Evolutionary conservation across 1,140 invertebrate species (phyloP).

Genomic region (Pogonus chalceus): DNA sequence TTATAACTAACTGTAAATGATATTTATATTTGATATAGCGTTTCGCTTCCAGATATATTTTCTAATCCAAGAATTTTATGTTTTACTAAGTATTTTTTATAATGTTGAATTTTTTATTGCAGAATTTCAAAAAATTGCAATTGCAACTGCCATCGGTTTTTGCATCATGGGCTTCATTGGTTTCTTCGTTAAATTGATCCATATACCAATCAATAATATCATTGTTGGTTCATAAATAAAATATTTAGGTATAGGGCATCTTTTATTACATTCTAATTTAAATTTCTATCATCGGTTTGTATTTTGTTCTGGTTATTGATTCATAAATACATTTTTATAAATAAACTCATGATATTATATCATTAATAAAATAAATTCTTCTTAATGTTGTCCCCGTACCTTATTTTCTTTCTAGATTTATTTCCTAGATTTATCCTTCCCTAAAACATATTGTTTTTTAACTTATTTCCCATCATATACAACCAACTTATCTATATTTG

Average conservation of each 20-base stretch:
- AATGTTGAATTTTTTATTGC: conserved; percentile 36
- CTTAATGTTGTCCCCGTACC: no score
- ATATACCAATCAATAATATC: conserved; percentile 99
- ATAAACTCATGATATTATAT: neutral
- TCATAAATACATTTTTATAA: conserved; percentile 7
- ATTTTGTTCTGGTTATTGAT: neutral
- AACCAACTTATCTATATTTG: no score
- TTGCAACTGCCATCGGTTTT: conserved; percentile 98
- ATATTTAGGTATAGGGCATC: neutral
- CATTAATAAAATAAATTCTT: no score
- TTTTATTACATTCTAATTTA: conserved; percentile 1
- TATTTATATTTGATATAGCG: no score
- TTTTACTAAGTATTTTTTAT: neutral
- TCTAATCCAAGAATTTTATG: conserved; percentile 1
- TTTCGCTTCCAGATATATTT: no score
- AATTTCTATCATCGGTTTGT: neutral
- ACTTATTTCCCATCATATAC: no score
- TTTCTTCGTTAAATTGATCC: conserved; percentile 99
- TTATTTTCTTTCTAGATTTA: no score
- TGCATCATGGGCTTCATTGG: conserved; percentile 99
- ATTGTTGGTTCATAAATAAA: conserved; percentile 70
- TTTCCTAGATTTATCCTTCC: no score
- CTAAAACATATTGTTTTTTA: no score
- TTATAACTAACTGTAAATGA: no score
- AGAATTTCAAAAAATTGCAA: conserved; percentile 99